Base-by-base conservation (phyloP, 2,797 vertebrate genomes). In the Mus minutoides region DNA sequence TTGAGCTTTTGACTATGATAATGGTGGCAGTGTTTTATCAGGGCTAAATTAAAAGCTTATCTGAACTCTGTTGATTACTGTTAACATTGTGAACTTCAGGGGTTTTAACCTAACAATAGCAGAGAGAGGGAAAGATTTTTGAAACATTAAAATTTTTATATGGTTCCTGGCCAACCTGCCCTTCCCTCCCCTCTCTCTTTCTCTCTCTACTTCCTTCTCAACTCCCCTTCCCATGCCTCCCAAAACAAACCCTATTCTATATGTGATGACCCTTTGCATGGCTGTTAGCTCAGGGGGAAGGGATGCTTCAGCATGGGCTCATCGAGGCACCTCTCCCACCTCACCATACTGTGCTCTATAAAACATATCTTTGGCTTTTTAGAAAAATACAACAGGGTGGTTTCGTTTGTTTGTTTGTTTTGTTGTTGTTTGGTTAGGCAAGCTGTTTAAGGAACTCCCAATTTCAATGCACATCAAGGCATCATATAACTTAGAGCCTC, bases 131-230 rank as follows among this genome's bases (percentile, higher is more conserved):
- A 60, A 60, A 82, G 7, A 60, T 60, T 40, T 29, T 24, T 60
- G 26, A 26, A 60, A 40, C n/a, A 54, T 21, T 31, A 31, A 29
- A 24, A 6, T 19, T 37, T 80, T 24, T 60, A 40, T 40, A 29
- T 29, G 14, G n/a, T 58, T 64, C 26, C 60, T 64, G 60, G 26
- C 11, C 10, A 3, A 64, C 62, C 12, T 13, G 3, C 29, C 5
- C 7, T 9, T 17, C 3, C 6, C 2, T 34, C 17, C 5, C 2
- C 31, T 16, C 13, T 6, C 64, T 4, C 24, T 17, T 10, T 31
- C 62, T 31, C 4, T 14, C 62, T 16, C 29, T n/a, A n/a, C 6
- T 19, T 6, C 34, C 67, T 69, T n/a, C 14, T n/a, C 64, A 69
- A n/a, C 14, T 69, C 6, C 2, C 16, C 64, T n/a, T 16, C 14